Evolutionary conservation across 1,140 invertebrate genomes (phyloP).

Genomic region (Vanessa tameamea): DNA sequence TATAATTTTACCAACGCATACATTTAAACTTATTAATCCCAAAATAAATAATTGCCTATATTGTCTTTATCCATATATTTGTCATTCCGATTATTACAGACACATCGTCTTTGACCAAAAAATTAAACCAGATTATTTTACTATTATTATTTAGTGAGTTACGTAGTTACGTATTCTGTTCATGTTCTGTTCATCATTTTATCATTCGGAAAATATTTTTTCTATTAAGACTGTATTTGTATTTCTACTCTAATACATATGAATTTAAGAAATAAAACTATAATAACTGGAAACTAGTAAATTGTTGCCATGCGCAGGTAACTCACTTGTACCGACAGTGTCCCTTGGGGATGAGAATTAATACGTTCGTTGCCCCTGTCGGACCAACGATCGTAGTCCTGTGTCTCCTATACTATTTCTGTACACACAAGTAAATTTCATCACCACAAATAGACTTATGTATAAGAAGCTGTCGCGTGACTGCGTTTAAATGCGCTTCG

Average conservation of each 20-base stretch:
- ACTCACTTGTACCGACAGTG: constrained; percentile 37
- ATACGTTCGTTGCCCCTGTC: constrained; percentile 62
- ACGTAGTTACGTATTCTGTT: too few species aligned
- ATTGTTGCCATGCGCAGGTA: constrained; percentile 41
- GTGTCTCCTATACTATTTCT: constrained; percentile 36
- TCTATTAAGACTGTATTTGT: neutral
- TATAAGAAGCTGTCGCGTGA: neutral
- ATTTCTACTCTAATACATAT: constrained; percentile 13
- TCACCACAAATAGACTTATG: neutral
- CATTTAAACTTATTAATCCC: too few species aligned
- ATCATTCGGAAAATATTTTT: too few species aligned
- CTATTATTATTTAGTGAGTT: too few species aligned
- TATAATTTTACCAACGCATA: too few species aligned
- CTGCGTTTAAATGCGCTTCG: neutral
- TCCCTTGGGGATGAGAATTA: constrained; percentile 55
- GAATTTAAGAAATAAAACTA: constrained; percentile 32
- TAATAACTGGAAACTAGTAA: constrained; percentile 43
- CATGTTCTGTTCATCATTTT: too few species aligned
- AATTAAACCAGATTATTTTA: too few species aligned
- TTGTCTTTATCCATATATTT: too few species aligned
- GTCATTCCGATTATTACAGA: too few species aligned
- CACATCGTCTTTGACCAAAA: too few species aligned
- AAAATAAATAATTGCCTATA: too few species aligned
- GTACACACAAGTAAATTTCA: constrained; percentile 23
- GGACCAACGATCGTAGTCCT: constrained; percentile 27